Evolutionary conservation across 2,797 vertebrate genomes (phyloP), one percentile per base, ranked within the genome.

Genomic region (Sphaeramia orbicularis): DNA sequence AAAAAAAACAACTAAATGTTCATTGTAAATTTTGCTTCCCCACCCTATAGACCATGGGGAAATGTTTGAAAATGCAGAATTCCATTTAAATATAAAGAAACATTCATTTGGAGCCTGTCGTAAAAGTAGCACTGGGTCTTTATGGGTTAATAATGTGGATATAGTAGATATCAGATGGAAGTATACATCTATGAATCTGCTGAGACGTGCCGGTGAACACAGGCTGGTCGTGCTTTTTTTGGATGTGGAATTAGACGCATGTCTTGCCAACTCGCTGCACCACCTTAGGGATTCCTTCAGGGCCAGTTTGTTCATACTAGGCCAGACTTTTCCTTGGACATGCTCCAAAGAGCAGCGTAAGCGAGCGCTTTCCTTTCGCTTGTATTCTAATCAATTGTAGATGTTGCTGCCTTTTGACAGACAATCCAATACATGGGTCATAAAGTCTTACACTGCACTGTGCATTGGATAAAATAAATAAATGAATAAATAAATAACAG

Each of bases 381-480:
- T 66, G 57, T 65, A 48, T 74, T 75, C 78, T 64, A 83, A 83
- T 88, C 76, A 84, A 76, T 76, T 64, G 53, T 48, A 70, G 55
- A 81, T 77, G 74, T 72, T 63, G 71, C 62, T 37, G 63, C 80
- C n/a, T n/a, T 21, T 18, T 71, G 80, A 87, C 69, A 78, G 77
- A 42, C 69, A 62, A 76, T 71, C 62, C 61, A 5, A 76, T 75
- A 62, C 63, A 49, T 40, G 59, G 74, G 54, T 78, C 76, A 73
- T 78, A 73, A 80, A 75, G 61, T 19, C 37, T 74, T 74, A 76
- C 65, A 78, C 15, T 68, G 83, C 64, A 50, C 16, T 1, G 53
- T 63, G 64, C 32, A 48, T 74, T 24, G 18, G 24, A 56, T 71
- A 19, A 65, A 54, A 54, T 18, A 35, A 15, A 61, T n/a, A n/a